Base-by-base conservation (phyloP, 2,888 invertebrate species). In the Perizoma affinitatum region DNA sequence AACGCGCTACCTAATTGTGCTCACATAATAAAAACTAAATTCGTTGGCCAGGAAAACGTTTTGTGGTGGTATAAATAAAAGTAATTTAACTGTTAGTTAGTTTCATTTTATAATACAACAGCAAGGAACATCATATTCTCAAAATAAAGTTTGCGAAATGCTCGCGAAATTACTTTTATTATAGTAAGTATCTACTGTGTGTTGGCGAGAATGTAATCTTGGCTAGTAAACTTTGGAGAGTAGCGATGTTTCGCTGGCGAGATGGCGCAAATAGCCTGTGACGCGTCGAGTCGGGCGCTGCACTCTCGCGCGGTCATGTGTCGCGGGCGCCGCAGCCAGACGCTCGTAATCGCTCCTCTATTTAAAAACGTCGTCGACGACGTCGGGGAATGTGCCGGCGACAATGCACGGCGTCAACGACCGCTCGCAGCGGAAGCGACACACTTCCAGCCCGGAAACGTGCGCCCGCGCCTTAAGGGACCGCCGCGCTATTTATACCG, bases 401-500 rank as follows among this genome's bases (percentile, higher is more conserved):
- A 87, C 87, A 87, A 84, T 84, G 86, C 85, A 80, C 78, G 80
- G 85, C 87, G 90, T 90, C 90, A 90, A 90, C 87, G 91, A 90
- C 90, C 91, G 89, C 86, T 79, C 82, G 82, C 86, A 82, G 82
- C 91, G 91, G 91, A 91, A 92, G 87, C 90, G 89, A 83, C 89
- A 88, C 87, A 90, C 90, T 91, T 90, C 90, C 90, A 90, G 89
- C 89, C 90, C 91, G 91, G 91, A 92, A 92, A 88, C 84, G 82
- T 82, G 83, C 86, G 84, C 88, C 83, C 84, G 87, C 88, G 90
- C 86, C 90, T 90, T 88, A 89, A 90, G 90, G 90, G 90, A 90
- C 85, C 82, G 84, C 77, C 74, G 72, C 58, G 77, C 85, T 91
- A 90, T 90, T 90, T 87, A 89, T 90, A 90, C 80, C 77, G 66